Evolutionary conservation across 2,888 invertebrate genomes (phyloP), one percentile per base, ranked within the genome.

Genomic region (Cheilosia pagana): DNA sequence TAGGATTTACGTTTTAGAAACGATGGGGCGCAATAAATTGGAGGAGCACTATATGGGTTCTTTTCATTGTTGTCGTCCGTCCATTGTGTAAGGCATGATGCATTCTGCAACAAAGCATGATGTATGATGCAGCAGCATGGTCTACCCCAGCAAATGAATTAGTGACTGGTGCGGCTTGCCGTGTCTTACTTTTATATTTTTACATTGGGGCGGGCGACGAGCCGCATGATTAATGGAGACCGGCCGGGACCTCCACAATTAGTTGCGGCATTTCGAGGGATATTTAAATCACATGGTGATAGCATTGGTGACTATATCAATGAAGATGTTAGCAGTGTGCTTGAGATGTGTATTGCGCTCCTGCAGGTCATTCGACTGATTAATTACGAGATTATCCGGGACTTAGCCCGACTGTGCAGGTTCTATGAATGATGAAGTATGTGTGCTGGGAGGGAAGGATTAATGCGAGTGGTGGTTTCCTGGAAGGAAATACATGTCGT

Each of bases 11-110:
- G 59, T 70, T 71, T 60, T 59, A 74, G 19, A 65, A 72, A 59
- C 41, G 55, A 39, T 50, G 70, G 52, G 59, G 70, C 23, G 28
- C 28, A 23, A 75, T 16, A 50, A 65, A 28, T 70, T 75, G 60
- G 60, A 76, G 28, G 65, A 50, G 48, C 85, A 71, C 74, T 81
- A 81, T 81, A 81, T 81, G 81, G 75, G 63, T 62, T 53, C 74
- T 41, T 59, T 60, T 71, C 78, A 68, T 71, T 60, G 70, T 81
- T 74, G 83, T 79, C 83, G 79, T 4, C 25, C 31, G 67, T 79
- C 67, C 75, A 85, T 85, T 85, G 85, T 85, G 85, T 85, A 85
- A 81, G 43, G 65, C 79, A 67, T 65, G 78, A 71, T 71, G 71
- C 59, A 78, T 78, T 70, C 78, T 78, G 78, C 78, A 78, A 71